Percentiles rank a stretch among this genome's conserved stretches.
Conservation (phyloP, 2,888 invertebrate species). For the Strigamia transsilvanica region DNA sequence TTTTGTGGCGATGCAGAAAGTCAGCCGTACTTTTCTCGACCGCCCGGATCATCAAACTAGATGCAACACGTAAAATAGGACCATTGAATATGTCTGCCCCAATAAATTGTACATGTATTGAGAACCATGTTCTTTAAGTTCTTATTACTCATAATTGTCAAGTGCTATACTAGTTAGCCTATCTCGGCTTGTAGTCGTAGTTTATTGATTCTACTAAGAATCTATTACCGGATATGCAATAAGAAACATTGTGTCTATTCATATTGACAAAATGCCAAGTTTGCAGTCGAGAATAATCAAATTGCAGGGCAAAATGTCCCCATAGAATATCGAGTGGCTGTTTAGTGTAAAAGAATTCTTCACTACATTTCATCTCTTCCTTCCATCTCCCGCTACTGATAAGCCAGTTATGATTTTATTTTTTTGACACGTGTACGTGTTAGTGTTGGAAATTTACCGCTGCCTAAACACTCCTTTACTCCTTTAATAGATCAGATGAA, state of each 20-base stretch:
- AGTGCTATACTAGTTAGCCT: too few relatives aligned
- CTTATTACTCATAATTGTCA: too few relatives aligned
- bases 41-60: too few relatives aligned
- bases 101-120: too few relatives aligned
- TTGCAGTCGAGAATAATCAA: slow-evolving; percentile 25
- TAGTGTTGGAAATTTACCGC: slow-evolving; percentile 6
- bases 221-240: neutral
- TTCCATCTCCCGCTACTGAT: slow-evolving; percentile 3
- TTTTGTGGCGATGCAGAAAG: too few relatives aligned
- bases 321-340: slow-evolving; percentile 27
- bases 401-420: slow-evolving; percentile 17
- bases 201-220: too few relatives aligned
- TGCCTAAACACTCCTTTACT: neutral
- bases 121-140: too few relatives aligned
- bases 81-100: too few relatives aligned
- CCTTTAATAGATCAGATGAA: neutral
- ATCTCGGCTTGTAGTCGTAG: too few relatives aligned
- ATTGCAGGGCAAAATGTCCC: slow-evolving; percentile 14
- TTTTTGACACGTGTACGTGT: neutral
- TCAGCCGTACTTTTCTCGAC: too few relatives aligned
- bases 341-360: slow-evolving; percentile 2
- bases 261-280: slow-evolving; percentile 21
- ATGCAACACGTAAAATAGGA: too few relatives aligned
- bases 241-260: neutral
- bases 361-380: neutral